Evolutionary conservation across 2,797 vertebrate genomes (phyloP), one percentile per base, ranked within the genome.

Genomic region (Cyprinella venusta): DNA sequence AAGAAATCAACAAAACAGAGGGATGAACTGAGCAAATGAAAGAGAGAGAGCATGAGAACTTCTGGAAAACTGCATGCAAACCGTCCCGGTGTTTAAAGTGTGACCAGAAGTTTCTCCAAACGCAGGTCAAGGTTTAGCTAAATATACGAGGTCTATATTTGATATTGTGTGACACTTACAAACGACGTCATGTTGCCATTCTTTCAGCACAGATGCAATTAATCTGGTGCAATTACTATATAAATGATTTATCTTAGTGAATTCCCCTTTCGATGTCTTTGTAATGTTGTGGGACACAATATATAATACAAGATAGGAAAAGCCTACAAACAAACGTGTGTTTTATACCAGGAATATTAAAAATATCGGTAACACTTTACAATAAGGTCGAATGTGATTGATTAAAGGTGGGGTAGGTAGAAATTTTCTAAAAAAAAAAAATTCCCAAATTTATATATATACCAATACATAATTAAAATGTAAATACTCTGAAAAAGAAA

Each of bases 11-110:
- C 81, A 90, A 89, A 84, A 93, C 88, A 86, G 87, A 93, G 90
- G 90, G 91, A 92, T 93, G 87, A 91, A 90, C 90, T 82, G 92
- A 92, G 89, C 91, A 93, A 86, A 82, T 84, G 85, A 88, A 86
- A 82, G 71, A 87, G 65, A 90, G 71, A 89, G 61, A 90, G 81
- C 82, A 89, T 90, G 90, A 94, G 89, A 92, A 87, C 91, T 89
- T 82, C 76, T 92, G 76, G 79, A 67, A 91, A 84, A 80, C 91
- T 83, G 92, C 94, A 94, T 94, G 93, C 93, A 94, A 85, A 89
- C 89, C 87, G 83, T 68, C 72, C 59, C 36, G 81, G 87, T 88
- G 33, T 33, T 33, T 33, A 71, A 89, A 90, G 86, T 78, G 45
- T 50, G 56, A 88, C 50, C 71, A 13, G 16, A 74, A 45, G 40